Conservation (phyloP, 2,113 vertebrate species). For the Herpailurus yagouaroundi region DNA sequence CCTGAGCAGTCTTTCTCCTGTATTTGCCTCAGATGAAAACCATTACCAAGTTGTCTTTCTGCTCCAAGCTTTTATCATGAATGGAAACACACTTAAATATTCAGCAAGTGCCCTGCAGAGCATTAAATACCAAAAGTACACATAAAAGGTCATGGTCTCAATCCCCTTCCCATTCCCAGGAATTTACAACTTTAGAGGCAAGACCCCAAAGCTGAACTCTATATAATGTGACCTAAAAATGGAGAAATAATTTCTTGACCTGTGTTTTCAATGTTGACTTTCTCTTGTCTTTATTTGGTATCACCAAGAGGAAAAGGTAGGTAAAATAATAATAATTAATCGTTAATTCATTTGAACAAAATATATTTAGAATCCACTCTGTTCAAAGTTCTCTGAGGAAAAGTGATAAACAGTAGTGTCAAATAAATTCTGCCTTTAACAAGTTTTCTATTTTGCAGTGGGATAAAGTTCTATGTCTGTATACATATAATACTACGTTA, state of each 20-base stretch:
- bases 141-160: constrained; percentile 63
- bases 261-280: constrained; percentile 18
- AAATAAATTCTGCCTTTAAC: constrained; percentile 21
- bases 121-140: constrained; percentile 47
- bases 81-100: constrained; percentile 76
- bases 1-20: constrained; percentile 33
- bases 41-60: constrained; percentile 58
- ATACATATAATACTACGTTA: not conserved
- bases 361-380: not conserved
- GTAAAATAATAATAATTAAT: constrained; percentile 5
- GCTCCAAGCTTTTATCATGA: constrained; percentile 72
- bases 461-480: not conserved
- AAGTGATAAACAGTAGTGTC: not conserved
- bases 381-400: not conserved
- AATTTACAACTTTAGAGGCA: constrained; percentile 5
- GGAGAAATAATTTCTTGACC: not conserved
- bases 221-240: constrained; percentile 31
- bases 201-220: constrained; percentile 13
- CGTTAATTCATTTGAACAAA: constrained; percentile 37
- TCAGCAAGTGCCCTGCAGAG: constrained; percentile 71
- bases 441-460: not conserved
- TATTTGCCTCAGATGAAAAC: constrained; percentile 51
- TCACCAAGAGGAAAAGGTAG: constrained; percentile 8
- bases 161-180: not conserved
- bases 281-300: constrained; percentile 37